phyloP scores from a whole-genome alignment of 2,797 vertebrate genomes.

The Poeciliopsis turneri region DNA sequence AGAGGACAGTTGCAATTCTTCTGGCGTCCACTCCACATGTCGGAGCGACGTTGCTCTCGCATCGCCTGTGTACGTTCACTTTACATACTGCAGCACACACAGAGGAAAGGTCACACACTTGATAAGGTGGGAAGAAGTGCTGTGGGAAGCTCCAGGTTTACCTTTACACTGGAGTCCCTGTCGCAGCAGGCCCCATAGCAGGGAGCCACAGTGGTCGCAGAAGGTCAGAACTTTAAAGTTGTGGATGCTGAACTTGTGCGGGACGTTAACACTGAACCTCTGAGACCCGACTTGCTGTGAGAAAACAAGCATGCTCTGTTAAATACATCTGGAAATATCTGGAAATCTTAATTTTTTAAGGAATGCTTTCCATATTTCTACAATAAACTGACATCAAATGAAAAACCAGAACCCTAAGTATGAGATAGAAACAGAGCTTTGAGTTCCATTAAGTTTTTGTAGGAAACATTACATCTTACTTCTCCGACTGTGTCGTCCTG shows the following conservation, averaged over 20 bases:
- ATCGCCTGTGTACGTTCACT: slow-evolving; percentile 96
- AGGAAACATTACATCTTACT: slow-evolving; percentile 68
- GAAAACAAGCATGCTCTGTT: neutral
- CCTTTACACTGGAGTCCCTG: slow-evolving; percentile 5
- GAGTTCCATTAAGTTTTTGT: neutral
- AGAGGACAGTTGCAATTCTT: slow-evolving; percentile 94
- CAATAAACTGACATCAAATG: no score
- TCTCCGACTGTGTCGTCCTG: slow-evolving; percentile 93
- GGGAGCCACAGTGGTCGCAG: slow-evolving; percentile 95
- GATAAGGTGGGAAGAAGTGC: neutral
- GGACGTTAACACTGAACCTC: slow-evolving; percentile 96
- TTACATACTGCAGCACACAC: slow-evolving; percentile 87
- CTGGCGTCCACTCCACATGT: slow-evolving; percentile 95
- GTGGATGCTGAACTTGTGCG: slow-evolving; percentile 96
- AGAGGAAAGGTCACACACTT: neutral
- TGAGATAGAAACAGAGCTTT: neutral
- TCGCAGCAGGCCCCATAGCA: slow-evolving; percentile 92
- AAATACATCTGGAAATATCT: neutral
- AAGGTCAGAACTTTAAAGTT: slow-evolving; percentile 91
- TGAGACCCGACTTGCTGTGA: neutral
- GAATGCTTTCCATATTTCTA: neutral
- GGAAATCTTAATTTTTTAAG: neutral
- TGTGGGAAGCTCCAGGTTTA: neutral
- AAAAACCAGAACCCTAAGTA: neutral
- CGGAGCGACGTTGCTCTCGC: slow-evolving; percentile 94